These are phyloP conservation scores for Gavia stellata DNA, from an alignment of 2,113 vertebrate genomes.

Conservation along the genomic window DNA sequence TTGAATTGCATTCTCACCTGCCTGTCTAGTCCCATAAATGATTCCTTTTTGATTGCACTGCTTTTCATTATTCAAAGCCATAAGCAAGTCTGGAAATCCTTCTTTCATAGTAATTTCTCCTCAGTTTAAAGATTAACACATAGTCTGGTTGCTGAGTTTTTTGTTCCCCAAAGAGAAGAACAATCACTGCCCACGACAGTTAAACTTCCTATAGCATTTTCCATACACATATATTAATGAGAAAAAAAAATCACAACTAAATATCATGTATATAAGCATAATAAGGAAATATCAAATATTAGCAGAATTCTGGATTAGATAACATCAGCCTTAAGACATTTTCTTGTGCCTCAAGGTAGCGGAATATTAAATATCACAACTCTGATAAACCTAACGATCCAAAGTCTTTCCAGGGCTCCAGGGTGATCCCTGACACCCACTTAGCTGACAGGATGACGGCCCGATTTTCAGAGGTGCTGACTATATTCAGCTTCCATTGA, in stretches of 20 bases:
- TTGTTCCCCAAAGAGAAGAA: neutral
- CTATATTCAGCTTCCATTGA: neutral
- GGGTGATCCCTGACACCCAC: neutral
- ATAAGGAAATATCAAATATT: neutral
- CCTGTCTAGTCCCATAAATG: neutral
- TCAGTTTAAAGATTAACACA: neutral
- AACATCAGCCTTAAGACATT: neutral
- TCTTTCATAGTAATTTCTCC: neutral
- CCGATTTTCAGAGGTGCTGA: neutral
- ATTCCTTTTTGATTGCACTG: neutral
- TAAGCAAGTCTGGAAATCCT: neutral
- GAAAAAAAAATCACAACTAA: neutral
- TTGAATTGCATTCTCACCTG: slow-evolving; percentile 25
- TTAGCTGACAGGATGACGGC: neutral
- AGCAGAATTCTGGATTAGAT: neutral
- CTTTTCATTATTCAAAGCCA: neutral
- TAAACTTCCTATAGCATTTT: neutral
- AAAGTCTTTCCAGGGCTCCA: neutral
- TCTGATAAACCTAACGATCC: neutral
- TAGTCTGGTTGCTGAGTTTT: neutral
- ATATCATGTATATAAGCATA: neutral
- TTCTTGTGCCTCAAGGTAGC: neutral
- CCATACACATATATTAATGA: neutral
- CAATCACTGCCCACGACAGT: neutral
- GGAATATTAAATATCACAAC: neutral